Evolutionary conservation across 2,797 vertebrate species (phyloP).

Genomic region (Momotus momota): DNA sequence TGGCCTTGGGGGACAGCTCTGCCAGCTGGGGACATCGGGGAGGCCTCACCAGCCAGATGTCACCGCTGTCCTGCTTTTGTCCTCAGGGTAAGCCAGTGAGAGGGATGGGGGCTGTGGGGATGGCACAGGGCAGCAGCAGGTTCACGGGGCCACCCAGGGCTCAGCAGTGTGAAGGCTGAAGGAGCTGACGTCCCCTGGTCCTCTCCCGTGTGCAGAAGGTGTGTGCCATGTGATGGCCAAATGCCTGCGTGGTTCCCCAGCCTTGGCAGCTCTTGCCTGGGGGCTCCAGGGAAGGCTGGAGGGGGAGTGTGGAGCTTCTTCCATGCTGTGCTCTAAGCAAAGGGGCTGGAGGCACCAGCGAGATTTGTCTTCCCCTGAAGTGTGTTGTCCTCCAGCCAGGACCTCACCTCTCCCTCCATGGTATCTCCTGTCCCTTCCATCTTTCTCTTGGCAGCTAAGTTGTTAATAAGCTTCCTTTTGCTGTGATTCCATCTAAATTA

Average conservation of each 20-base stretch:
- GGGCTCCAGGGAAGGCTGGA: neutral
- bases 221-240: rapidly evolving
- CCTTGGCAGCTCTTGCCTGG: neutral
- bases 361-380: neutral
- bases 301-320: neutral
- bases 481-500: constrained; percentile 64
- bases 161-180: rapidly evolving
- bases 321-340: neutral
- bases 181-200: neutral
- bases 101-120: neutral
- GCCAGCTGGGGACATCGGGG: neutral
- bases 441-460: constrained; percentile 57
- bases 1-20: neutral
- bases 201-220: neutral
- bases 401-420: neutral
- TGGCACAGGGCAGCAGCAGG: rapidly evolving
- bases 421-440: constrained; percentile 21
- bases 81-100: neutral
- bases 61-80: rapidly evolving
- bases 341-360: neutral
- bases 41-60: neutral
- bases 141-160: rapidly evolving
- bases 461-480: constrained; percentile 69
- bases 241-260: neutral
- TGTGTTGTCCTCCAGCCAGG: neutral